Percentiles rank a stretch among this genome's conserved stretches.
Evolutionary conservation across 1,140 invertebrate species (phyloP).

Genomic region (Triops longicaudatus): DNA sequence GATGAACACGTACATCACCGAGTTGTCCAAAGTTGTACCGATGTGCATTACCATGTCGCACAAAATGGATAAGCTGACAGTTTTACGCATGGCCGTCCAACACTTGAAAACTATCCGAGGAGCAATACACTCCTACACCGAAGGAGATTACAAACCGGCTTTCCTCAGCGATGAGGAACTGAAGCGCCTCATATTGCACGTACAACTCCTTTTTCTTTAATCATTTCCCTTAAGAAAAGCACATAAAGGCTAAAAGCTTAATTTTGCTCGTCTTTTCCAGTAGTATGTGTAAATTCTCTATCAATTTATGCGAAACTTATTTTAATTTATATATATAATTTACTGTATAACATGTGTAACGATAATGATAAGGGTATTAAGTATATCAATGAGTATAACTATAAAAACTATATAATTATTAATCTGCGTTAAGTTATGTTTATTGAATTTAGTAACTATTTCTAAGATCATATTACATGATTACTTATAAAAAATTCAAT

Average conservation of each 20-base stretch:
- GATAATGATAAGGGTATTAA: too few species aligned
- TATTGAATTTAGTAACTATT: background rate
- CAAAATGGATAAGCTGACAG: constrained; percentile 88
- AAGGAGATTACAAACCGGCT: constrained; percentile 72
- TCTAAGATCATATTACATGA: too few species aligned
- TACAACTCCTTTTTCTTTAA: background rate
- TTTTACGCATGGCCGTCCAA: constrained; percentile 87
- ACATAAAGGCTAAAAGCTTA: too few species aligned
- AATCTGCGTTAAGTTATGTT: background rate
- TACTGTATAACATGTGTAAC: too few species aligned
- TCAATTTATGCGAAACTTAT: too few species aligned
- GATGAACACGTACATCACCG: constrained; percentile 92
- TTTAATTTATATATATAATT: too few species aligned
- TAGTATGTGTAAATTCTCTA: too few species aligned
- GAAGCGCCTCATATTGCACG: constrained; percentile 67
- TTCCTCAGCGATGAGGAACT: constrained; percentile 83
- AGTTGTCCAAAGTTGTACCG: constrained; percentile 80
- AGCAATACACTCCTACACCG: constrained; percentile 66
- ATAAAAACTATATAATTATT: too few species aligned
- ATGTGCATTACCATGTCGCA: constrained; percentile 88
- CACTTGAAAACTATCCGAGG: constrained; percentile 69
- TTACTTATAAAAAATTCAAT: too few species aligned
- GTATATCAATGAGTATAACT: too few species aligned
- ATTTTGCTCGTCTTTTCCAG: too few species aligned
- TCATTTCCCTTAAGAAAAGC: too few species aligned